Percentiles rank a stretch among this genome's conserved stretches.
Evolutionary conservation across 2,113 vertebrate genomes (phyloP).

Genomic region (Antechinus stuartii): DNA sequence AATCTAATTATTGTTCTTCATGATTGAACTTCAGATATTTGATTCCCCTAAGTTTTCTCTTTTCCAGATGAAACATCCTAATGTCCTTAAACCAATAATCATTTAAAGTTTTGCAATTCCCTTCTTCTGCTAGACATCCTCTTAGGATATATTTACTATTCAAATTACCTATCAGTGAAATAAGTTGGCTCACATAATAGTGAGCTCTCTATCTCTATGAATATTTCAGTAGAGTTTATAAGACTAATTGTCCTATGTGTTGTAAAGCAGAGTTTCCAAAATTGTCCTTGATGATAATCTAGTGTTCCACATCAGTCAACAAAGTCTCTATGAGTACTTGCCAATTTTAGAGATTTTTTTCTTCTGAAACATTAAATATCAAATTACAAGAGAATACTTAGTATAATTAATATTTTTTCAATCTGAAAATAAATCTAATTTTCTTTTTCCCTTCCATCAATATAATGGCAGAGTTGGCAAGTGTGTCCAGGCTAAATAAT

Average conservation of each 20-base stretch:
- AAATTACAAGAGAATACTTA: not conserved
- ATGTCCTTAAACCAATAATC: not conserved
- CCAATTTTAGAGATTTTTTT: not conserved
- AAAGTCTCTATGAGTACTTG: not conserved
- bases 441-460: not conserved
- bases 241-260: not conserved
- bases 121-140: not conserved
- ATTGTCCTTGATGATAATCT: not conserved
- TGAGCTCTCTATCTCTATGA: not conserved
- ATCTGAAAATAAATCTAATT: not conserved
- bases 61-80: not conserved
- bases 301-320: not conserved
- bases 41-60: not conserved
- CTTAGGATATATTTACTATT: not conserved
- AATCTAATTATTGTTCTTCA: not conserved
- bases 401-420: not conserved
- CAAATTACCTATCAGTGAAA: not conserved
- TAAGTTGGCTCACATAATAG: not conserved
- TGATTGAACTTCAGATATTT: not conserved
- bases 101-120: not conserved
- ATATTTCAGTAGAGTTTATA: not conserved
- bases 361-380: not conserved
- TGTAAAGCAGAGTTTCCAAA: not conserved
- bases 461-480: too few species aligned
- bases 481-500: too few species aligned